A percentile compares a stretch with the other conserved stretches of the same genome.
Conservation (phyloP, 2,113 vertebrate species). For the Muscicapa adusta region DNA sequence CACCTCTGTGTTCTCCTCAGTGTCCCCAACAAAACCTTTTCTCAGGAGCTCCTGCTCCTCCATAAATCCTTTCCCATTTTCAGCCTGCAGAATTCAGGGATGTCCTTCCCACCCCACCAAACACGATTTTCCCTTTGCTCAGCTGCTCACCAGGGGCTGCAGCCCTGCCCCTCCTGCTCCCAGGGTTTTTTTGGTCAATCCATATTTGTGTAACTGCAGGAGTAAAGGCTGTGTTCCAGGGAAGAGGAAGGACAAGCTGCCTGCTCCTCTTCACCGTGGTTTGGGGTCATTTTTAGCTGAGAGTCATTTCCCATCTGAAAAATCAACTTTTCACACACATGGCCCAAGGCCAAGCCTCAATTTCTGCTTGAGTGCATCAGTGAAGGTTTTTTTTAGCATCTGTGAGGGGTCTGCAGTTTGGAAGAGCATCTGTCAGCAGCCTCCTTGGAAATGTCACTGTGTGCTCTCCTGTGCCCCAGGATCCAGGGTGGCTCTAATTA, state of each 20-base stretch:
- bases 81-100: neutral
- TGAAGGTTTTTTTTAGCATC: neutral
- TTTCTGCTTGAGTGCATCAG: neutral
- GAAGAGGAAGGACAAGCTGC: neutral
- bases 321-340: neutral
- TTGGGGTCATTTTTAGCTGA: neutral
- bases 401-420: neutral
- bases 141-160: neutral
- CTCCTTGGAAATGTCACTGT: neutral
- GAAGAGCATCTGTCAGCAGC: neutral
- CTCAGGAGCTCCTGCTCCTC: neutral
- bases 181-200: neutral
- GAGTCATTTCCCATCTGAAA: neutral
- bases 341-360: neutral
- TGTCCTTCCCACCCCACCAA: neutral
- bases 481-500: neutral
- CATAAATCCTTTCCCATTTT: rapidly evolving
- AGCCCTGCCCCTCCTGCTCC: neutral
- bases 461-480: neutral
- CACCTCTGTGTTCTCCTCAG: neutral
- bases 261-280: neutral
- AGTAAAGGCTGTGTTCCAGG: rapidly evolving
- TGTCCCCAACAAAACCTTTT: neutral
- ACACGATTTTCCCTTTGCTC: neutral
- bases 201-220: neutral